Conservation (phyloP, 64 coral and sea anemone species). For the Catalaphyllia jardinei region DNA sequence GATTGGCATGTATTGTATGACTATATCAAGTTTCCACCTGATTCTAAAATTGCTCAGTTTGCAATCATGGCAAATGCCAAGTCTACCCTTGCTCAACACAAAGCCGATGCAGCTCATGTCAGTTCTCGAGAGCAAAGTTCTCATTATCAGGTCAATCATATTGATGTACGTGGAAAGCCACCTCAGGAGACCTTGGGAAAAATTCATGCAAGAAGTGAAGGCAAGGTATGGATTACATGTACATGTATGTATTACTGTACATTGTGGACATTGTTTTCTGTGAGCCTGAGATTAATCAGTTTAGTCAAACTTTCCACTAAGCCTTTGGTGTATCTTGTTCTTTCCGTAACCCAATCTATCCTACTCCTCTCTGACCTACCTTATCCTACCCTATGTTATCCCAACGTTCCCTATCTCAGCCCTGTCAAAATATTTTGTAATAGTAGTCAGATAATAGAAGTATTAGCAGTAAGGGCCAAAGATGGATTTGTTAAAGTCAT, state of each 20-base stretch:
- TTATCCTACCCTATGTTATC: too few relatives aligned
- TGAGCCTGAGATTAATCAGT: too few relatives aligned
- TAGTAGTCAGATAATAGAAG: too few relatives aligned
- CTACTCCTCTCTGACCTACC: too few relatives aligned
- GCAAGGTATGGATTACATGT: background rate
- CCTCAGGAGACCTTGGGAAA: background rate
- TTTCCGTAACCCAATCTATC: too few relatives aligned
- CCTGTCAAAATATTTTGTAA: too few relatives aligned
- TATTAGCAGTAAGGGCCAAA: too few relatives aligned
- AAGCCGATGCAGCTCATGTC: background rate
- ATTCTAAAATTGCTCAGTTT: slow-evolving; percentile 69
- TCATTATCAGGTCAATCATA: background rate
- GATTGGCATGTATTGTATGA: slow-evolving; percentile 89
- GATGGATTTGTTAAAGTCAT: too few relatives aligned
- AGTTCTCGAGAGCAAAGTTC: background rate
- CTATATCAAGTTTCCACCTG: slow-evolving; percentile 91
- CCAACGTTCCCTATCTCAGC: too few relatives aligned
- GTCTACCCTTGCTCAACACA: background rate
- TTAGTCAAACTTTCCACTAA: too few relatives aligned
- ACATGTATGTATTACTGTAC: too few relatives aligned
- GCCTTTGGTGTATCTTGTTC: too few relatives aligned
- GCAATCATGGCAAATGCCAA: slow-evolving; percentile 82
- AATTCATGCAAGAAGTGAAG: background rate
- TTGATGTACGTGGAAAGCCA: background rate
- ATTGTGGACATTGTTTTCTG: background rate